Conservation (phyloP, 2,113 vertebrate species). For the Gymnobelideus leadbeateri region DNA sequence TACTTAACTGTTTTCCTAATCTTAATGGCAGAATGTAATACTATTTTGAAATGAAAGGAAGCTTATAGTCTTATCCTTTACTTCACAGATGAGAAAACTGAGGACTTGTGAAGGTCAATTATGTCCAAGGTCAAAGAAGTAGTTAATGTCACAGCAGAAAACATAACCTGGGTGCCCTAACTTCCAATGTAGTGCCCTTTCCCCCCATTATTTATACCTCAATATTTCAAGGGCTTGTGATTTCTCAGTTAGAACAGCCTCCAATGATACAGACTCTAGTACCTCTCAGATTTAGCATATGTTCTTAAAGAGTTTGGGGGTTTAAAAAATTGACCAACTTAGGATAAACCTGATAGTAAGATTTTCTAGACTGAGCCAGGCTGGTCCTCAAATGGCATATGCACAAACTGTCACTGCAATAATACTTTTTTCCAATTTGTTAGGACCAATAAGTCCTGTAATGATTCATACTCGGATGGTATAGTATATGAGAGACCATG, state of each 20-base stretch:
- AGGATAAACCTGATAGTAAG: neutral
- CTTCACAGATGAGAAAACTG: neutral
- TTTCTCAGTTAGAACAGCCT: neutral
- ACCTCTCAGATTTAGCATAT: neutral
- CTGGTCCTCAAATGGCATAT: neutral
- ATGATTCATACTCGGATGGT: neutral
- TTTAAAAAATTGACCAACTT: neutral
- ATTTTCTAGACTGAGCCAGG: neutral
- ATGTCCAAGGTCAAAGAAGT: neutral
- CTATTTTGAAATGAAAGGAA: neutral
- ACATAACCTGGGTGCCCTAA: neutral
- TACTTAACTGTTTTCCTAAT: slow-evolving; percentile 4
- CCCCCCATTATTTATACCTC: neutral
- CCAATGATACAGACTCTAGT: neutral
- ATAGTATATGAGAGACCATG: neutral
- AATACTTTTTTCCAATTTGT: neutral
- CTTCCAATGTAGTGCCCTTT: rapidly evolving
- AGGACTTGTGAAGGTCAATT: neutral
- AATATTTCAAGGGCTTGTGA: neutral
- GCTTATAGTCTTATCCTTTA: neutral
- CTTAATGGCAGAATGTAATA: neutral
- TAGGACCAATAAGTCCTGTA: neutral
- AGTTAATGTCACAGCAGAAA: neutral
- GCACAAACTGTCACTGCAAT: neutral
- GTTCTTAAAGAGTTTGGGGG: neutral